phyloP scores from a whole-genome alignment of 53 echinoderm and acorn worm genomes.

The Stichopus horrens region DNA sequence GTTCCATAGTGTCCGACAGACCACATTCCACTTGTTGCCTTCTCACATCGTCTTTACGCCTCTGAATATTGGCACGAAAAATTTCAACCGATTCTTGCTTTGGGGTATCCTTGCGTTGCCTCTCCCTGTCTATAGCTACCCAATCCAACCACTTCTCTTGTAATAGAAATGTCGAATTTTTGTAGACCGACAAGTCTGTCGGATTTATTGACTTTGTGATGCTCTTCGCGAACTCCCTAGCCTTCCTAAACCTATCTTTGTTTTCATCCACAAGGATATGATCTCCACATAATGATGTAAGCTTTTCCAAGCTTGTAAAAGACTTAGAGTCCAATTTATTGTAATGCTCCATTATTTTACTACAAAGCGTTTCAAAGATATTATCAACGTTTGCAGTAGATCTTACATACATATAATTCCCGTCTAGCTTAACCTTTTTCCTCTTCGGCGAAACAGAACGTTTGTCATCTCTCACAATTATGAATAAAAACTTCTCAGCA shows the following conservation, averaged over 20 bases:
- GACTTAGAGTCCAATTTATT: background rate
- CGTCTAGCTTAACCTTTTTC: background rate
- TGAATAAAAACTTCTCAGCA: background rate
- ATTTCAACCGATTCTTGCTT: constrained; percentile 14
- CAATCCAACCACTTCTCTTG: background rate
- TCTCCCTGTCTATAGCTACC: background rate
- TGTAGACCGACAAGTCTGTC: background rate
- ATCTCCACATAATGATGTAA: background rate
- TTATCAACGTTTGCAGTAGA: background rate
- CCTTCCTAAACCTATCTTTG: background rate
- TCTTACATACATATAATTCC: background rate
- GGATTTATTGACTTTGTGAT: background rate
- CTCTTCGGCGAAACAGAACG: background rate
- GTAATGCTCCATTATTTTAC: background rate
- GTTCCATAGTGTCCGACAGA: background rate
- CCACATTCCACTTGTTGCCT: background rate
- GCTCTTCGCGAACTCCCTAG: background rate
- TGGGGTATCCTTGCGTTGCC: no score
- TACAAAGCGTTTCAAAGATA: background rate
- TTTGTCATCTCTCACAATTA: no score
- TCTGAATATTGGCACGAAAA: background rate
- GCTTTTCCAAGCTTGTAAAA: background rate
- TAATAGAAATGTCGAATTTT: background rate
- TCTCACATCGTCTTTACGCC: background rate
- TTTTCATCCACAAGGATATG: background rate